Evolutionary conservation across 2,888 invertebrate genomes (phyloP), one percentile per base, ranked within the genome.

Genomic region (Drosophila maculinotata): DNA sequence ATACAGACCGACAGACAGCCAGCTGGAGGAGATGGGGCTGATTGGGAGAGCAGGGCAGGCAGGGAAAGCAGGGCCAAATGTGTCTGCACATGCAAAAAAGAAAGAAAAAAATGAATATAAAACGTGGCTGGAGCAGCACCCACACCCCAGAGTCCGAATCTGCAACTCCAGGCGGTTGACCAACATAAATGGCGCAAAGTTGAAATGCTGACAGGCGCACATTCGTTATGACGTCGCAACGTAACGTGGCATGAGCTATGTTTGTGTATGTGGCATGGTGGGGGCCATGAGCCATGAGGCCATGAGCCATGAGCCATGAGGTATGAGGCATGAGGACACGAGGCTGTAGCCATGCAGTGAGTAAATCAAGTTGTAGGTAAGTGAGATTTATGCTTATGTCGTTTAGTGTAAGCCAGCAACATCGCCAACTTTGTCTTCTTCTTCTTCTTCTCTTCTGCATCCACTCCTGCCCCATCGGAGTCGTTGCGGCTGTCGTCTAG

Each of bases 181-280:
- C 88, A 88, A 89, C 89, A 87, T 88, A 87, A 87, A 87, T 87
- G 87, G 89, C 86, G 88, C 86, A 87, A 86, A 85, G 89, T 87
- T 87, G 88, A 89, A 89, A 89, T 87, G 87, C 83, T 89, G 87
- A 87, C 89, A 89, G 87, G 71, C 76, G 71, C 82, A 87, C 89
- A 89, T 88, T 85, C 87, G 89, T 87, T 89, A 87, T 76, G 74
- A 48, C 60, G 67, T 53, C 54, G 54, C 41, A 54, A 52, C 54
- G 56, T 66, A 53, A 53, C 69, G 67, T 67, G 65, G 67, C 74
- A 67, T 67, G 53, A 44, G 68, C 45, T 41, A 69, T 69, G 66
- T 54, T 45, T 45, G 45, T 45, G 45, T 10, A 20, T 45, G 20
- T 33, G 38, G 38, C 38, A 38, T 36, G 52, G 20, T 20, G 20